Evolutionary conservation across 2,113 vertebrate species (phyloP).

Genomic region (Neoarius graeffei): DNA sequence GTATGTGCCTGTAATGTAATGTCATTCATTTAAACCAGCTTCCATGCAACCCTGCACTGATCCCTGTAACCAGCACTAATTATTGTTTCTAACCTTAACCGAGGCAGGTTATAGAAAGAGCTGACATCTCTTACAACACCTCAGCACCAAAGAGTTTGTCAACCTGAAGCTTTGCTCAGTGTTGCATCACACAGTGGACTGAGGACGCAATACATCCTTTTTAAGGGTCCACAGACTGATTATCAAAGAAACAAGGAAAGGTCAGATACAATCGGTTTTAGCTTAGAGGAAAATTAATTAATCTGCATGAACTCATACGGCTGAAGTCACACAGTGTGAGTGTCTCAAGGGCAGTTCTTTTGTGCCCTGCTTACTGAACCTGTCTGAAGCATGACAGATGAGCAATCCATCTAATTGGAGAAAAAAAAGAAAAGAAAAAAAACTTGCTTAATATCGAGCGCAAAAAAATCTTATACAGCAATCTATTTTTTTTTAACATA

Average conservation of each 20-base stretch:
- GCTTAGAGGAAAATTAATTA: neutral
- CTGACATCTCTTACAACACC: neutral
- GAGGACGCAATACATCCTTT: neutral
- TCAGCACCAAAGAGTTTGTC: neutral
- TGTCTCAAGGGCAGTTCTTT: neutral
- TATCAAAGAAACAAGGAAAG: neutral
- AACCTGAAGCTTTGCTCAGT: neutral
- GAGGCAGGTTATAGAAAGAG: neutral
- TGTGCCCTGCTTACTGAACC: neutral
- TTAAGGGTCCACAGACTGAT: neutral
- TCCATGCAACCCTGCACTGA: neutral
- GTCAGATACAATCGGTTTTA: neutral
- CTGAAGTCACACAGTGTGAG: neutral
- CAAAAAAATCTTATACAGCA: neutral
- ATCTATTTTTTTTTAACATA: neutral
- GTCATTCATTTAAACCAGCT: neutral
- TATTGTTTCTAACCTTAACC: neutral
- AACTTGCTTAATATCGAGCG: too few relatives aligned
- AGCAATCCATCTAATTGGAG: slow-evolving; percentile 1
- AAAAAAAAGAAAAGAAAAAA: neutral
- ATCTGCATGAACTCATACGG: slow-evolving; percentile 24
- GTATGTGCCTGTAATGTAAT: too few relatives aligned
- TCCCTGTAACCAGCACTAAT: neutral
- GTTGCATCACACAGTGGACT: neutral
- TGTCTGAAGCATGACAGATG: slow-evolving; percentile 17